Percentiles rank a stretch among this genome's conserved stretches.
Evolutionary conservation across 2,888 invertebrate genomes (phyloP).

Genomic region (Drosophila affinis): DNA sequence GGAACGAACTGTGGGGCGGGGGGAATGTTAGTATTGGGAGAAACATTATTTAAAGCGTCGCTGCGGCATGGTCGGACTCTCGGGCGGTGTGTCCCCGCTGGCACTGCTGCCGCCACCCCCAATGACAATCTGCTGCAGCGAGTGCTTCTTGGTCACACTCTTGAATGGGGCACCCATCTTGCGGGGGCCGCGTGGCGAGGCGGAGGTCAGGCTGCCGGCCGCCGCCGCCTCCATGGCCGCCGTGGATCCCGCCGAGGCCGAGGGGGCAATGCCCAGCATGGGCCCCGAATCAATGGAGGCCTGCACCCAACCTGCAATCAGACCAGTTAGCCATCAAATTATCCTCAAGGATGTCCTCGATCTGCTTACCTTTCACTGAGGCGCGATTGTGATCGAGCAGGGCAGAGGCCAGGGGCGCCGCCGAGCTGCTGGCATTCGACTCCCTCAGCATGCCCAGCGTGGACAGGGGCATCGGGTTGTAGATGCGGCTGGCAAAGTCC

Average conservation of each 20-base stretch:
- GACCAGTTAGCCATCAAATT: background rate
- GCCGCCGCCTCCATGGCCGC: slow-evolving; percentile 80
- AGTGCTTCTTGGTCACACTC: slow-evolving; percentile 78
- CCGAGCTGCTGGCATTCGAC: slow-evolving; percentile 63
- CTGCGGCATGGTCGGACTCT: slow-evolving; percentile 83
- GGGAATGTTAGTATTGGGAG: slow-evolving; percentile 37
- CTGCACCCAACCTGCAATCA: slow-evolving; percentile 82
- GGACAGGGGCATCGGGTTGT: slow-evolving; percentile 86
- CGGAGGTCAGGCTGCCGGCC: slow-evolving; percentile 61
- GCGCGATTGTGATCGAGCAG: slow-evolving; percentile 85
- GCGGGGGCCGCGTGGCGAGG: slow-evolving; percentile 81
- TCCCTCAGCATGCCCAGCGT: slow-evolving; percentile 73
- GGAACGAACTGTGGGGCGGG: slow-evolving; percentile 23
- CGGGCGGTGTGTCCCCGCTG: slow-evolving; percentile 67
- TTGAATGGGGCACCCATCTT: slow-evolving; percentile 82
- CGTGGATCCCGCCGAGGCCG: slow-evolving; percentile 80
- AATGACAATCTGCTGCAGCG: slow-evolving; percentile 70
- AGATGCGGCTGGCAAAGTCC: slow-evolving; percentile 90
- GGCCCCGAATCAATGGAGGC: slow-evolving; percentile 80
- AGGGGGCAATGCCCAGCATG: slow-evolving; percentile 73
- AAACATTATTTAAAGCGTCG: slow-evolving; percentile 81
- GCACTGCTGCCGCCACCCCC: slow-evolving; percentile 56
- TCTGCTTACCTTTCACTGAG: slow-evolving; percentile 80
- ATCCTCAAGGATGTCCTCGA: background rate
- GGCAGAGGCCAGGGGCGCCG: slow-evolving; percentile 86